Evolutionary conservation across 1,140 invertebrate species (phyloP).

Genomic region (Ruditapes philippinarum): DNA sequence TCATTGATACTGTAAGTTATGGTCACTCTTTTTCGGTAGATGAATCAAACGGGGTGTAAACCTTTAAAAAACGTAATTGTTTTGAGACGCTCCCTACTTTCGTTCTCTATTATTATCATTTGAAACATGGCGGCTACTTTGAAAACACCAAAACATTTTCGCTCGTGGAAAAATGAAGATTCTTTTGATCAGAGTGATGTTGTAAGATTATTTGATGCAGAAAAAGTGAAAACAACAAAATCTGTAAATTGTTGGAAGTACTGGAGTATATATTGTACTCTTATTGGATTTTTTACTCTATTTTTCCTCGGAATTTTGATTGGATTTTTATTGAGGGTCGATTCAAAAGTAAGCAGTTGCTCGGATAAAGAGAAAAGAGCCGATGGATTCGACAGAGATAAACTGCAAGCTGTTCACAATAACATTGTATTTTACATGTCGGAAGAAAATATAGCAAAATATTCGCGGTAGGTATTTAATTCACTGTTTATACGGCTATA

Average conservation of each 20-base stretch:
- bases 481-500: too few relatives aligned
- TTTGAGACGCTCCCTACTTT: constrained; percentile 34
- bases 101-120: background rate
- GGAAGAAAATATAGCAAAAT: background rate
- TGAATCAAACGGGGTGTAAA: too few relatives aligned
- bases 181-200: constrained; percentile 31
- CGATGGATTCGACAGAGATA: constrained; percentile 41
- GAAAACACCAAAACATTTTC: constrained; percentile 34
- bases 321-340: constrained; percentile 52
- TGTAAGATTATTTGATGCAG: constrained; percentile 10
- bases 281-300: constrained; percentile 35
- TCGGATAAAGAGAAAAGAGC: background rate
- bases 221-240: constrained; percentile 32
- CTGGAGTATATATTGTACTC: constrained; percentile 15
- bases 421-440: constrained; percentile 43
- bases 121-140: constrained; percentile 55
- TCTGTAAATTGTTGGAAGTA: constrained; percentile 41
- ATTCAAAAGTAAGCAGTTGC: background rate
- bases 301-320: constrained; percentile 42
- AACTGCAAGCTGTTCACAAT: constrained; percentile 33
- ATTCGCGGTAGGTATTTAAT: background rate
- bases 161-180: constrained; percentile 47
- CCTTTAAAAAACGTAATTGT: background rate
- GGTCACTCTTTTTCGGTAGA: too few relatives aligned
- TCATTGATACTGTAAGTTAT: too few relatives aligned